Base-by-base conservation (phyloP, 2,888 invertebrate genomes). In the Taphrorychus bicolor region DNA sequence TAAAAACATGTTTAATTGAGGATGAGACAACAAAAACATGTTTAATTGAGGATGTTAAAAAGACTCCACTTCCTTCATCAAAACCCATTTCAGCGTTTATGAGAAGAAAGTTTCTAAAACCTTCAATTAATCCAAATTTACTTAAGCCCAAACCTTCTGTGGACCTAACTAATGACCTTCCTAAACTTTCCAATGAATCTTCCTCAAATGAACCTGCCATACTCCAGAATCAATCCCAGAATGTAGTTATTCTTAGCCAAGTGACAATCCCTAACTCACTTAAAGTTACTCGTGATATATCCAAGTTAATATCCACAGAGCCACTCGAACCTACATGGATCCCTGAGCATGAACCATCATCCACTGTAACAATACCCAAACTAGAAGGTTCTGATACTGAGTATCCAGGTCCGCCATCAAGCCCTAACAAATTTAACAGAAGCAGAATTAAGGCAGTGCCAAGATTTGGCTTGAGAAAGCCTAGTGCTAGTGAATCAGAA, bases 381-480 rank as follows among this genome's bases (percentile, higher is more conserved):
- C 14, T 17, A 16, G 22, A 24, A n/a, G 24, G 24, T 11, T 73
- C 75, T 11, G 77, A 78, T 66, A 70, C 67, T 23, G 79, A 79
- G 61, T 76, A 77, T 64, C 74, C 76, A 49, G 73, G 84, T 2
- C 78, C 86, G 52, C 88, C 86, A 3, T 85, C 86, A 0, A 82
- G 81, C 71, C 87, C 87, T 0, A 84, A 83, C 69, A 91, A 91
- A 82, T 72, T 77, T 18, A 88, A 87, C 54, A 84, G 92, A 1
- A 85, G 87, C 0, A 87, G 91, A 70, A 87, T 92, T 32, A 86
- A 89, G 41, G 90, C 92, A 2, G 86, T 87, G 3, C 92, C 92
- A 0, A 84, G 88, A 73, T 83, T 92, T 58, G 87, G 88, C 17
- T 84, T 91, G 63, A 85, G 90, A 72, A 91, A 90, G 75, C 75